Evolutionary conservation across 2,888 invertebrate genomes (phyloP), one percentile per base, ranked within the genome.

Genomic region (Himalopsyche anomala): DNA sequence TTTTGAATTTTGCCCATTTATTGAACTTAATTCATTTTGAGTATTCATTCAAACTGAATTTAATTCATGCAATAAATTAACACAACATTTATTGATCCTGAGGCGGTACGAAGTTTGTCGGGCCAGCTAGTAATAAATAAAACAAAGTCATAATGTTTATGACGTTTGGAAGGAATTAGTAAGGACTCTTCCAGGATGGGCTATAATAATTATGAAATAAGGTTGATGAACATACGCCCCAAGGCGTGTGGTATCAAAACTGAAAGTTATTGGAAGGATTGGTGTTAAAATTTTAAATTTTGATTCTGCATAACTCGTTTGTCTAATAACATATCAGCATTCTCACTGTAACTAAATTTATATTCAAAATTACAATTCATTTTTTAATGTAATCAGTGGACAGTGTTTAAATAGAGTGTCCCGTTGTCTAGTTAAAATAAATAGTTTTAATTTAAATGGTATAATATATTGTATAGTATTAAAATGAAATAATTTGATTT

Each of bases 291-390:
- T 74, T 74, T 38, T 38, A 38, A 15, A 38, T 74, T 36, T 74
- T 74, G 74, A 74, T 74, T 38, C 74, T 74, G 74, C 74, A 38
- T 74, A 74, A 36, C 69, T 74, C 74, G 74, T 74, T 74, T 38
- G 38, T 74, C 74, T 74, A 74, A 74, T 74, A 74, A 74, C 74
- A 74, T 74, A 69, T 69, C 28, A 36, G 74, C 36, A 74, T 74
- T 74, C 74, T 74, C 74, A 74, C 74, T 36, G 15, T 12, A 74
- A 74, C 74, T 38, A 28, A 74, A 74, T 74, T 51, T 51, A 38
- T 74, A 74, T 74, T 74, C 74, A 74, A 38, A 38, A 38, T 15
- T 74, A 38, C 9, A 69, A 36, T 69, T 69, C 36, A 28, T 74
- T 74, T 74, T 74, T 74, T 74, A 69, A 69, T 69, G 12, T 69